Conservation (phyloP, 1,140 invertebrate genomes). For the Portunus trituberculatus region DNA sequence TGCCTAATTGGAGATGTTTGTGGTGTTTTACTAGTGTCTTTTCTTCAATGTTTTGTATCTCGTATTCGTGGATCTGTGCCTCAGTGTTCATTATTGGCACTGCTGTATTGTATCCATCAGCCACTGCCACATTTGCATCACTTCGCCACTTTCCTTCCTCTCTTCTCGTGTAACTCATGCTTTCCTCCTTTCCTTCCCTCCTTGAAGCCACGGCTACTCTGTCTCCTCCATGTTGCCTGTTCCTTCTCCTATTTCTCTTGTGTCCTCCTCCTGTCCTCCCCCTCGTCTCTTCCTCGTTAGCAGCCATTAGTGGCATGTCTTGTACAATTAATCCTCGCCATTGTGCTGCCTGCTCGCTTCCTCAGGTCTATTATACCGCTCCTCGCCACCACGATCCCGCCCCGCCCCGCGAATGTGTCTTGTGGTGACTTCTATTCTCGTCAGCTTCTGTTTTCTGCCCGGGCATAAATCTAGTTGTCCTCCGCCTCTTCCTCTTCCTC, state of each 20-base stretch:
- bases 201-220: neutral
- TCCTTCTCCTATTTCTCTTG: neutral
- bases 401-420: neutral
- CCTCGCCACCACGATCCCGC: neutral
- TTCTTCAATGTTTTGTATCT: too few relatives aligned
- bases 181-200: neutral
- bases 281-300: neutral
- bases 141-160: neutral
- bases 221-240: neutral
- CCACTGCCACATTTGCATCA: neutral
- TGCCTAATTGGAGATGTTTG: too few relatives aligned
- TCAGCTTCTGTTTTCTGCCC: neutral
- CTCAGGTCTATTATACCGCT: neutral
- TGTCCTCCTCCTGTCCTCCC: neutral
- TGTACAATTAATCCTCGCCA: constrained; percentile 45
- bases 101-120: neutral
- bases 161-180: neutral
- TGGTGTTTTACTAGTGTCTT: too few relatives aligned
- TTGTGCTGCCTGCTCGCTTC: neutral
- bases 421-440: neutral
- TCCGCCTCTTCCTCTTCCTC: neutral
- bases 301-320: constrained; percentile 47
- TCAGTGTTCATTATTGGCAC: neutral
- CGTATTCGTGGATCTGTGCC: neutral
- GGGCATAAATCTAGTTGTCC: neutral